These are phyloP conservation scores for Prionace glauca DNA, from an alignment of 2,797 vertebrate genomes.

Conservation along the genomic window DNA sequence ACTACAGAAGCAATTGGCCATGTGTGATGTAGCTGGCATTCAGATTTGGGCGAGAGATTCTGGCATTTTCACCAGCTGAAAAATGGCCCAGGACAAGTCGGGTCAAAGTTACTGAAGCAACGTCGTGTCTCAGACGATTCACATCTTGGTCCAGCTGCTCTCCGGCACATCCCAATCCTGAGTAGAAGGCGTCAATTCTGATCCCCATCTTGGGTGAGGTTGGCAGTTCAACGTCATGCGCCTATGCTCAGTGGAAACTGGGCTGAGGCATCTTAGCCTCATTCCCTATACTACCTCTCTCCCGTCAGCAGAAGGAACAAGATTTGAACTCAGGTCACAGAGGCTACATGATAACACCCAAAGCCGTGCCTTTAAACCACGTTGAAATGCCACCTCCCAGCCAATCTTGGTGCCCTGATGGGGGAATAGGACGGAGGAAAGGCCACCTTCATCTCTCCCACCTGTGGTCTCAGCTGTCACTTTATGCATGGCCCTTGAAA, in stretches of 20 bases:
- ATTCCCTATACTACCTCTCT: background rate
- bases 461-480: background rate
- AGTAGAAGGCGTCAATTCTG: background rate
- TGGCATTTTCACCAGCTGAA: background rate
- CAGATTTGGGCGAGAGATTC: background rate
- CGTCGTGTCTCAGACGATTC: background rate
- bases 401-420: background rate
- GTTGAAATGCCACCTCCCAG: background rate
- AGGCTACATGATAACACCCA: background rate
- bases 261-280: too few species aligned
- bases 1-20: background rate
- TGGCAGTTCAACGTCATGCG: too few species aligned
- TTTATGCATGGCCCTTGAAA: background rate
- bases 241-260: background rate
- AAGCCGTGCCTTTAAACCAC: background rate
- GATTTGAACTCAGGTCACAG: background rate
- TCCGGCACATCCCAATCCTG: background rate
- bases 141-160: background rate
- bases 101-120: background rate
- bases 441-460: background rate
- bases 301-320: background rate
- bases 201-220: too few species aligned
- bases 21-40: background rate
- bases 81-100: background rate
- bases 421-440: background rate